phyloP scores from a whole-genome alignment of 2,888 invertebrate species.

The Neria commutata region DNA sequence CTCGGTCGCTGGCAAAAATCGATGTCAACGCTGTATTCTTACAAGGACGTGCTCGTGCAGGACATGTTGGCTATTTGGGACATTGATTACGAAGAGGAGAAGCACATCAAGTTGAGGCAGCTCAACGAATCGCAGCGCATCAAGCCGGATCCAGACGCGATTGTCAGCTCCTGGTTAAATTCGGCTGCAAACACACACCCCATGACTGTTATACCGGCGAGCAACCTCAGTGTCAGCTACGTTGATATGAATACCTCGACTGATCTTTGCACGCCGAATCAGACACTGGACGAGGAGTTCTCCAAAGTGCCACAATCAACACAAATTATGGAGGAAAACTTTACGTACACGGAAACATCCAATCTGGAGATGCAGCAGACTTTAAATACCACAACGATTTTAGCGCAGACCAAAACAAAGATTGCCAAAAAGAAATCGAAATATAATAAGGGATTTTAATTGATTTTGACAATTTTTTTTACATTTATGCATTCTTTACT shows the following conservation, averaged over 20 bases:
- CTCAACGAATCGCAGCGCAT: not conserved
- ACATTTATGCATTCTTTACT: no score
- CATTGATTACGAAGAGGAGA: constrained; percentile 35
- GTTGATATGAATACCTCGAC: not conserved
- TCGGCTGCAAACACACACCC: constrained; percentile 11
- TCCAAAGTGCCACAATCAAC: constrained; percentile 22
- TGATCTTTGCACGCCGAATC: constrained; percentile 6
- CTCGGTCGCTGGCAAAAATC: constrained; percentile 47
- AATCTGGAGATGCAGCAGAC: constrained; percentile 6
- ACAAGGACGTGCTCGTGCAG: constrained; percentile 43
- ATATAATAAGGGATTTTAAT: constrained; percentile 41
- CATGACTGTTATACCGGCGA: constrained; percentile 21
- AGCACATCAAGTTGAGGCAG: constrained; percentile 8
- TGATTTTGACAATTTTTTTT: not conserved
- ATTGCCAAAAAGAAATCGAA: constrained; percentile 32
- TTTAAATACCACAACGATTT: constrained; percentile 1
- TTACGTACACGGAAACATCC: constrained; percentile 11
- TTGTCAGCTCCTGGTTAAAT: constrained; percentile 29
- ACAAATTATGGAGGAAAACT: constrained; percentile 22
- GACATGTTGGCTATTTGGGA: constrained; percentile 46
- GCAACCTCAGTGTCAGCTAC: not conserved
- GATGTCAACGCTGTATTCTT: constrained; percentile 32
- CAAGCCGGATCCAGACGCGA: constrained; percentile 21
- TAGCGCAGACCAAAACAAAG: constrained; percentile 13
- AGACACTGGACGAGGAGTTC: constrained; percentile 19